Percentiles rank a stretch among this genome's conserved stretches.
These are phyloP conservation scores for Holotrichia oblita DNA, from an alignment of 1,140 invertebrate genomes.

Conservation along the genomic window DNA sequence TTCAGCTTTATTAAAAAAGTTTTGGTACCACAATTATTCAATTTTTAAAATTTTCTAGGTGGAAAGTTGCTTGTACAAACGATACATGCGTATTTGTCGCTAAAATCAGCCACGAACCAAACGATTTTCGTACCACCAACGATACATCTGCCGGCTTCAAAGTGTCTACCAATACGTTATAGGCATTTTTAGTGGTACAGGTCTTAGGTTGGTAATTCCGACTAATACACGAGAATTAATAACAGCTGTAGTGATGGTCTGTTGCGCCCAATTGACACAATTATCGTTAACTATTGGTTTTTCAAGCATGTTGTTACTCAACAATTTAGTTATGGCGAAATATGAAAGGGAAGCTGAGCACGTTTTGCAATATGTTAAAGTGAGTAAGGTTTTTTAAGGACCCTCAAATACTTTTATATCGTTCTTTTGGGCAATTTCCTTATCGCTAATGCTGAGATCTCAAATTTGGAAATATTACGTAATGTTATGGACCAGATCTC, in stretches of 20 bases:
- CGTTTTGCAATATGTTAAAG: background rate
- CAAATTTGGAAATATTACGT: constrained; percentile 45
- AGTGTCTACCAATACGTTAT: constrained; percentile 35
- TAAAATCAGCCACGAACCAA: background rate
- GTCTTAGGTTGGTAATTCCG: constrained; percentile 39
- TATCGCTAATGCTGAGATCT: constrained; percentile 42
- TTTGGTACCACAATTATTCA: too few relatives aligned
- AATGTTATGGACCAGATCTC: constrained; percentile 41
- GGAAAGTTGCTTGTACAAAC: constrained; percentile 25
- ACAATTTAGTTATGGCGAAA: background rate
- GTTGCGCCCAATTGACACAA: constrained; percentile 34
- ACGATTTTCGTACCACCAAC: background rate
- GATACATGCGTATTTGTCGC: background rate
- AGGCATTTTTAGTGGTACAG: constrained; percentile 41
- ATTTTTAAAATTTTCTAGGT: constrained; percentile 32
- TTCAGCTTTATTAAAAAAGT: too few relatives aligned
- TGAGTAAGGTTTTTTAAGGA: background rate
- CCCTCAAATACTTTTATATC: background rate
- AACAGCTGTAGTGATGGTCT: constrained; percentile 41
- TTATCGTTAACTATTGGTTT: constrained; percentile 42
- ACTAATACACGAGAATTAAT: constrained; percentile 36
- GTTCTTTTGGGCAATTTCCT: background rate
- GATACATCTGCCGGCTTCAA: background rate
- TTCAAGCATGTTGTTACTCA: constrained; percentile 40
- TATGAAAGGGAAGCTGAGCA: constrained; percentile 25